Conservation (phyloP, 2,888 invertebrate genomes). For the Siphonodentalium dalli region DNA sequence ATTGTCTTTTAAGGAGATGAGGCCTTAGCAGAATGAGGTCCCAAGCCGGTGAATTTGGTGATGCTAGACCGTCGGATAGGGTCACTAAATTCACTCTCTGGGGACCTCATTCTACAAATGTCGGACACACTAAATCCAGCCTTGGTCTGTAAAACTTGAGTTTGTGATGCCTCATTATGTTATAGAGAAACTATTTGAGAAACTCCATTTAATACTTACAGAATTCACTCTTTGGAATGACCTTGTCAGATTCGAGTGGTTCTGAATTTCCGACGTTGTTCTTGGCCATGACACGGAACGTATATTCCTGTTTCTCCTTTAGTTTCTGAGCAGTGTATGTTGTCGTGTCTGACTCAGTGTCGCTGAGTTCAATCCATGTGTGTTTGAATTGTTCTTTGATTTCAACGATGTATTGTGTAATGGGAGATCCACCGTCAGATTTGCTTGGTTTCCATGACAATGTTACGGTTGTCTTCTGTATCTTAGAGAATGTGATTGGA, state of each 20-base stretch:
- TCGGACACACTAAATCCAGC: no score
- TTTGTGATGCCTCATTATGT: background rate
- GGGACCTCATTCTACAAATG: no score
- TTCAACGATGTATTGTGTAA: conserved; percentile 61
- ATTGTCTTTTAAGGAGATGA: no score
- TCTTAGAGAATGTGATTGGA: conserved; percentile 51
- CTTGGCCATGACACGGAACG: conserved; percentile 61
- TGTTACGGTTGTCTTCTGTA: conserved; percentile 48
- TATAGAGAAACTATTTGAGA: background rate
- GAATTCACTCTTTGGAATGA: conserved; percentile 52
- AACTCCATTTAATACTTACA: conserved; percentile 40
- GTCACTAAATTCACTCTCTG: no score
- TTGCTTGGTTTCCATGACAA: conserved; percentile 74
- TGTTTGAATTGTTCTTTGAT: conserved; percentile 48
- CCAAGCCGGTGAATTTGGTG: no score
- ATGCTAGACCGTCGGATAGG: no score
- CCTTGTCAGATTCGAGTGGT: conserved; percentile 46
- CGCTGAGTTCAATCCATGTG: conserved; percentile 81
- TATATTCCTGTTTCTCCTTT: conserved; percentile 66
- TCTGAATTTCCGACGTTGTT: conserved; percentile 56
- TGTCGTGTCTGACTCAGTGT: conserved; percentile 75
- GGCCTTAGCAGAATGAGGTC: no score
- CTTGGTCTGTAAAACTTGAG: no score
- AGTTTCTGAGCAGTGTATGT: conserved; percentile 55
- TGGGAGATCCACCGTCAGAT: conserved; percentile 83